Conservation (phyloP, 2,888 invertebrate genomes). For the Allacma fusca region DNA sequence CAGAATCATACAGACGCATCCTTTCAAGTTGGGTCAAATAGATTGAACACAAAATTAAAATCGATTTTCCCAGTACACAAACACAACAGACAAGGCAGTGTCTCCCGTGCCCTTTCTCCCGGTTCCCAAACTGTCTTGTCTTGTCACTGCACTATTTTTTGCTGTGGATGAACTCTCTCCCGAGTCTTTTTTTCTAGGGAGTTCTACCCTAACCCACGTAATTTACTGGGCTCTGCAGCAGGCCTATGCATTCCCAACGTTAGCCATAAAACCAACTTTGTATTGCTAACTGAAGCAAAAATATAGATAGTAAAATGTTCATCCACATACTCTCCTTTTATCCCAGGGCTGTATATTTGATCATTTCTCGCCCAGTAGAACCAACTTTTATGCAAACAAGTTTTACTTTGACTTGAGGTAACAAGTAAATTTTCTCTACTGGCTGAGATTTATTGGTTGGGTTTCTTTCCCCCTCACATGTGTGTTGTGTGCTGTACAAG, state of each 20-base stretch:
- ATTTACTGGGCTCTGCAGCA: too few species aligned
- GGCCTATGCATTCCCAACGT: too few species aligned
- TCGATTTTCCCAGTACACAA: conserved; percentile 33
- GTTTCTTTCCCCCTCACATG: not conserved
- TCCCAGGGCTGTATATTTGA: not conserved
- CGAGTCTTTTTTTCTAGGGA: not conserved
- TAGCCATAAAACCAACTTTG: not conserved
- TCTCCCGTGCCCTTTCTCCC: conserved; percentile 6
- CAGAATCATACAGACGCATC: conserved; percentile 21
- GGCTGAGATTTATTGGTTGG: too few species aligned
- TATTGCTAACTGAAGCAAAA: not conserved
- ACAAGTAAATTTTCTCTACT: not conserved
- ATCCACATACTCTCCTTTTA: not conserved
- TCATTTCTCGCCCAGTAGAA: not conserved
- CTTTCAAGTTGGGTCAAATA: conserved; percentile 39
- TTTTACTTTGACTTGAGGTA: conserved; percentile 1
- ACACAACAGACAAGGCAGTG: not conserved
- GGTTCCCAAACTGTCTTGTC: not conserved
- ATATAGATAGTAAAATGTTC: conserved; percentile 2
- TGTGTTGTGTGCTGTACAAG: too few species aligned
- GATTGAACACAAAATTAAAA: conserved; percentile 44
- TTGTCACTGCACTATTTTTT: not conserved
- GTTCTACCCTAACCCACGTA: too few species aligned
- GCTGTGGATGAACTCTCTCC: not conserved
- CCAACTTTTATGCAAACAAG: not conserved